Percentiles rank a stretch among this genome's conserved stretches.
Conservation (phyloP, 2,888 invertebrate genomes). For the Parasteatoda lunata region DNA sequence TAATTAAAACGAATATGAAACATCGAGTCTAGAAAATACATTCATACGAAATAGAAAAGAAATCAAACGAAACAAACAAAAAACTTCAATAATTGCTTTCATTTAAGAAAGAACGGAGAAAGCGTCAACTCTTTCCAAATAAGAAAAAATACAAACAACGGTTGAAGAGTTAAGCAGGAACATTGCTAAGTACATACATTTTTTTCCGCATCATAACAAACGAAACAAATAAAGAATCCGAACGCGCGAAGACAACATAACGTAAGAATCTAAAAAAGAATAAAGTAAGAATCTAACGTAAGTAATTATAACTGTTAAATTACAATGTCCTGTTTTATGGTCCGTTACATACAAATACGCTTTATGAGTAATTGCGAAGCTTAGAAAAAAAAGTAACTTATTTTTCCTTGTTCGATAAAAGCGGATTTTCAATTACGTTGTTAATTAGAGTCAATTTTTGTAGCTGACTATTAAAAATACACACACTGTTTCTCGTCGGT, state of each 20-base stretch:
- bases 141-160: neutral
- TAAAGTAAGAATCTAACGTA: neutral
- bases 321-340: slow-evolving; percentile 35
- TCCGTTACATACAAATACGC: slow-evolving; percentile 25
- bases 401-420: slow-evolving; percentile 21
- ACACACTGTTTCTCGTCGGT: neutral
- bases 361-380: slow-evolving; percentile 13
- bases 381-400: slow-evolving; percentile 2
- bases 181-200: neutral
- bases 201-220: neutral
- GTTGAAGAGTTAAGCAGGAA: slow-evolving; percentile 1
- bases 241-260: neutral
- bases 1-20: too few relatives aligned
- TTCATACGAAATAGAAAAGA: too few relatives aligned
- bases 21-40: too few relatives aligned
- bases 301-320: slow-evolving; percentile 44
- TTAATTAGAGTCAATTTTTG: slow-evolving; percentile 47
- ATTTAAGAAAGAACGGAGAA: neutral
- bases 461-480: slow-evolving; percentile 3
- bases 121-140: neutral
- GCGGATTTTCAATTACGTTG: slow-evolving; percentile 39
- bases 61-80: neutral
- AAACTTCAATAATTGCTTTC: neutral
- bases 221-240: neutral
- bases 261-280: neutral